Conservation (phyloP, 2,888 invertebrate genomes). For the Zygothrica quintamaculata region DNA sequence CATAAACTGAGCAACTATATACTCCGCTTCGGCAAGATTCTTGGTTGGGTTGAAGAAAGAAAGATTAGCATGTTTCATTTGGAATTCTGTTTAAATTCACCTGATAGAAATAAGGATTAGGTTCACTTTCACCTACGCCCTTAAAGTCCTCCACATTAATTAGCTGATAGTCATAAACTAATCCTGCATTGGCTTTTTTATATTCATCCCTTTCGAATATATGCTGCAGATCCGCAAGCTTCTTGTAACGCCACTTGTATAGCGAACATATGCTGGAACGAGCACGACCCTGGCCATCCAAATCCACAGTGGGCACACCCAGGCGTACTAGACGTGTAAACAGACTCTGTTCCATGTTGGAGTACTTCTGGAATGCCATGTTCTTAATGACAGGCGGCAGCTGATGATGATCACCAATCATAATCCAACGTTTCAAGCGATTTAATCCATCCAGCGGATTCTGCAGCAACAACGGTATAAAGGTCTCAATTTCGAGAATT, state of each 20-base stretch:
- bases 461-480: conserved; percentile 98
- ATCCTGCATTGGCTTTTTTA: conserved; percentile 95
- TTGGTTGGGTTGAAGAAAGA: conserved; percentile 73
- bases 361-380: conserved; percentile 99
- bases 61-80: conserved; percentile 6
- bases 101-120: conserved; percentile 99
- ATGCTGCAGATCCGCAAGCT: conserved; percentile 96
- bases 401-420: conserved; percentile 99
- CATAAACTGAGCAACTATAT: conserved; percentile 98
- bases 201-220: conserved; percentile 94
- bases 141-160: conserved; percentile 98
- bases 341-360: conserved; percentile 99
- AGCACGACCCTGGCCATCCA: conserved; percentile 99
- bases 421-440: conserved; percentile 98
- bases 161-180: conserved; percentile 96
- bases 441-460: conserved; percentile 98
- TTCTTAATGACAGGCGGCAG: conserved; percentile 99
- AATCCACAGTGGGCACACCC: conserved; percentile 98
- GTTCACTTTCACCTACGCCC: conserved; percentile 98
- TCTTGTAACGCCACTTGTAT: conserved; percentile 98
- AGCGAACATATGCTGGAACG: conserved; percentile 95
- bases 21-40: conserved; percentile 96
- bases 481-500: conserved; percentile 99
- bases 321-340: conserved; percentile 98
- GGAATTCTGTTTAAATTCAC: conserved; percentile 84